Base-by-base conservation (phyloP, 2,797 vertebrate genomes). In the Phylloscopus collybita region DNA sequence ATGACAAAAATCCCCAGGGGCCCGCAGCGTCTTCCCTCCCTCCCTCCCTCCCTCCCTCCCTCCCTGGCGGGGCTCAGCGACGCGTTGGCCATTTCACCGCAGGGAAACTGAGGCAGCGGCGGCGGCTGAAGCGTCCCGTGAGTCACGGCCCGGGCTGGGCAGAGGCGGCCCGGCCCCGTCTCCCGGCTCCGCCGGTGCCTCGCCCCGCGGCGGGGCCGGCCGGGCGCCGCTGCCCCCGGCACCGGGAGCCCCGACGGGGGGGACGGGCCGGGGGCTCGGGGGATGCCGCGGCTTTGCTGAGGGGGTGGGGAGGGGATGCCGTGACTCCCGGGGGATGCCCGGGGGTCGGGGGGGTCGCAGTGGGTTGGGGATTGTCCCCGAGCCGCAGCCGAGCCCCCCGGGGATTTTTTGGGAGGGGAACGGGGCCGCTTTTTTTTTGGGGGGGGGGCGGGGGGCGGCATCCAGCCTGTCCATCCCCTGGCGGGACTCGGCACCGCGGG, bases 31-130 rank as follows among this genome's bases (percentile, higher is more conserved):
- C 44, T 40, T 84, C 79, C 79, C 45, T 74, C 34, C 34, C 34
- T 34, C 34, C 34, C 34, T 34, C 34, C 34, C 34, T 34, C 34
- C 34, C 34, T 74, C 70, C 61, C 80, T 64, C 83, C 75, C 86
- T 85, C 93, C 72, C 71, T 94, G 80, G 93, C 74, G 81, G 87
- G 92, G 80, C 87, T 45, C 60, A 45, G 32, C 86, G 92, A 98
- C 95, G 95, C 93, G 75, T 30, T 80, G 88, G 86, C 95, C 95
- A 83, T 95, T 96, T 92, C 97, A 97, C 98, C 98, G 97, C 98
- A 97, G 98, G 98, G 96, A 98, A 97, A 97, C 83, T 97, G 98
- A 98, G 98, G 98, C 98, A 97, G 47, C 47, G 23, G 64, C 45
- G 93, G 95, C 95, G 86, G 95, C 89, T 92, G 84, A 83, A 92